These are phyloP conservation scores for Potamilus streckersoni DNA, from an alignment of 1,140 invertebrate species.

Conservation along the genomic window DNA sequence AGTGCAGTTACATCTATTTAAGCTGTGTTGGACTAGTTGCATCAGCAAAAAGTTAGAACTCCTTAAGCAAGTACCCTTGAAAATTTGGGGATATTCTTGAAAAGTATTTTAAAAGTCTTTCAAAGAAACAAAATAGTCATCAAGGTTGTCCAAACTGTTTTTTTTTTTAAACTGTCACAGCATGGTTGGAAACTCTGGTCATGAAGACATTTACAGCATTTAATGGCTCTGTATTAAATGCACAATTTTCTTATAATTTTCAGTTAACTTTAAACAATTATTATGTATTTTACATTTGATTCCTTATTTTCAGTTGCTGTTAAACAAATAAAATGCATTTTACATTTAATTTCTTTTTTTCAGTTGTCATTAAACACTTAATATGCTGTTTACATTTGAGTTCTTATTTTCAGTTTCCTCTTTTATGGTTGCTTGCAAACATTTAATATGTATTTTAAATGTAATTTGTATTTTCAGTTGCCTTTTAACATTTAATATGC, in stretches of 20 bases:
- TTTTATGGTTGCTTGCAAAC: not conserved
- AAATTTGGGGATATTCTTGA: no score
- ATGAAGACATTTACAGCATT: no score
- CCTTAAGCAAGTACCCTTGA: no score
- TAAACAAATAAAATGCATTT: not conserved
- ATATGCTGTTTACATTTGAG: not conserved
- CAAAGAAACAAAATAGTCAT: no score
- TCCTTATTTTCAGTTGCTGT: not conserved
- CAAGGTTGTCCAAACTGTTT: no score
- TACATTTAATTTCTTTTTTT: slow-evolving; percentile 4
- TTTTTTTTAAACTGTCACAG: no score
- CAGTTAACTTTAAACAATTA: not conserved
- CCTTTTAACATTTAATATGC: not conserved
- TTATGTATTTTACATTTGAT: not conserved
- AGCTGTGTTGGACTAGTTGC: no score
- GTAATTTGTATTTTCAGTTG: not conserved
- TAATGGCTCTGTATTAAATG: no score
- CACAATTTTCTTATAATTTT: not conserved
- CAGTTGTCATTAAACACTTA: not conserved
- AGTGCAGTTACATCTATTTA: no score
- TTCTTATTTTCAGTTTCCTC: not conserved
- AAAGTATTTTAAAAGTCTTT: no score
- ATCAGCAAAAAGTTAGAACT: no score
- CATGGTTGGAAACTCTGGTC: no score
- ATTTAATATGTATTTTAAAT: slow-evolving; percentile 6